Percentiles rank a stretch among this genome's conserved stretches.
Conservation (phyloP, 2,888 invertebrate species). For the Volucella zonaria region DNA sequence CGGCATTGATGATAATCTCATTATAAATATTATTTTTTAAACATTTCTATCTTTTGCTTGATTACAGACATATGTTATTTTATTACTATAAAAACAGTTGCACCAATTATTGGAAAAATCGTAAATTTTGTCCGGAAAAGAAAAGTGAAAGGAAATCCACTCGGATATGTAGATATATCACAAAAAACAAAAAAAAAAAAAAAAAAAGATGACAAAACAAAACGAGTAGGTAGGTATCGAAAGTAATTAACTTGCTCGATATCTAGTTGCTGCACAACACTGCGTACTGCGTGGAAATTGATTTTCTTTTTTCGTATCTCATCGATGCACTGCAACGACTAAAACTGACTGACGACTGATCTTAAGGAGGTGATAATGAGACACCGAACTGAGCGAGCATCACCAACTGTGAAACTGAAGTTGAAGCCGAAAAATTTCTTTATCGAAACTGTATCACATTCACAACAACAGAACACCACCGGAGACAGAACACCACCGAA, state of each 20-base stretch:
- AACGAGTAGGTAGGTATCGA: constrained; percentile 39
- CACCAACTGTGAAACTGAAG: constrained; percentile 60
- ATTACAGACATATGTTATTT: constrained; percentile 12
- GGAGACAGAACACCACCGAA: constrained; percentile 20
- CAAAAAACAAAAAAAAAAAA: constrained; percentile 2
- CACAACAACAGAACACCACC: constrained; percentile 39
- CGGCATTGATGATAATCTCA: constrained; percentile 58
- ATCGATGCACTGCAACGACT: constrained; percentile 70
- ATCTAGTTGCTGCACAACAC: constrained; percentile 25
- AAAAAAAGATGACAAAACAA: constrained; percentile 8
- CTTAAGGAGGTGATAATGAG: constrained; percentile 74
- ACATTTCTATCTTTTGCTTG: not conserved
- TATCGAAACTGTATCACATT: constrained; percentile 72
- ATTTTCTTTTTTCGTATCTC: constrained; percentile 65
- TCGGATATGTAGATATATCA: constrained; percentile 25
- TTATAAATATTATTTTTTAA: constrained; percentile 30
- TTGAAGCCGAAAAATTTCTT: constrained; percentile 24
- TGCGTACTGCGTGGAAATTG: constrained; percentile 55
- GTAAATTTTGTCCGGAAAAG: constrained; percentile 40
- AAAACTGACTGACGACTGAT: constrained; percentile 71
- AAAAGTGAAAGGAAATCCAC: constrained; percentile 58
- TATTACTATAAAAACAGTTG: constrained; percentile 16
- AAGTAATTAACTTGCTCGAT: constrained; percentile 50
- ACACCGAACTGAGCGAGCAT: constrained; percentile 64
- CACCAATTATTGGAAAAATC: constrained; percentile 27